Evolutionary conservation across 1,140 invertebrate species (phyloP).

Genomic region (Uloborus diversus): DNA sequence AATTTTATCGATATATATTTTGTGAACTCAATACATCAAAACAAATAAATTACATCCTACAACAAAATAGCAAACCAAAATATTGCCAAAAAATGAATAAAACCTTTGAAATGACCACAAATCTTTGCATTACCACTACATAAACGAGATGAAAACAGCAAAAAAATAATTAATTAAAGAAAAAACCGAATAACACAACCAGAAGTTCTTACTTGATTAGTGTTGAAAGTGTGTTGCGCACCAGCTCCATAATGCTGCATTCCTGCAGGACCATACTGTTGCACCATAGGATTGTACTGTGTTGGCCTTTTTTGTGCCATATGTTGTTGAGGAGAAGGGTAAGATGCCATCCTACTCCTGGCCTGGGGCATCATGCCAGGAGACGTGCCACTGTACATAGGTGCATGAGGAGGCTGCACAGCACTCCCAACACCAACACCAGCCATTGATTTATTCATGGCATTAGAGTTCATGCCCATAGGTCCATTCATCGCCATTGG

Average conservation of each 20-base stretch:
- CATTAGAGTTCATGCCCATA: constrained; percentile 57
- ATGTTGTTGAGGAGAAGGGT: constrained; percentile 81
- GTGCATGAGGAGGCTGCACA: constrained; percentile 63
- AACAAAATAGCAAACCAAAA: no score
- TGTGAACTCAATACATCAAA: no score
- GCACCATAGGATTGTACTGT: constrained; percentile 51
- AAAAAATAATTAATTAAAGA: no score
- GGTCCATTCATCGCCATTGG: constrained; percentile 61
- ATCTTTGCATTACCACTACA: no score
- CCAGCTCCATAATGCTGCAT: constrained; percentile 64
- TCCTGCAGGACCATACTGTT: constrained; percentile 38
- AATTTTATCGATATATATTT: no score
- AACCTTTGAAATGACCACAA: no score
- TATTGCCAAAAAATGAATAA: no score
- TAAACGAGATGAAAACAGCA: no score
- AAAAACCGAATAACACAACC: no score
- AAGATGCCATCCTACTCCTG: constrained; percentile 77
- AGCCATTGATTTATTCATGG: constrained; percentile 59
- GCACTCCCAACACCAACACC: constrained; percentile 57
- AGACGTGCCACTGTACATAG: constrained; percentile 58
- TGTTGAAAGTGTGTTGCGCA: constrained; percentile 62
- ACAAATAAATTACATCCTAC: no score
- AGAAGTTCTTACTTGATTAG: constrained; percentile 67
- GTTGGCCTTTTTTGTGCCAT: constrained; percentile 77
- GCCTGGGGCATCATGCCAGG: constrained; percentile 36